Base-by-base conservation (phyloP, 2,888 invertebrate species). In the Coronaproctus castanopsis region DNA sequence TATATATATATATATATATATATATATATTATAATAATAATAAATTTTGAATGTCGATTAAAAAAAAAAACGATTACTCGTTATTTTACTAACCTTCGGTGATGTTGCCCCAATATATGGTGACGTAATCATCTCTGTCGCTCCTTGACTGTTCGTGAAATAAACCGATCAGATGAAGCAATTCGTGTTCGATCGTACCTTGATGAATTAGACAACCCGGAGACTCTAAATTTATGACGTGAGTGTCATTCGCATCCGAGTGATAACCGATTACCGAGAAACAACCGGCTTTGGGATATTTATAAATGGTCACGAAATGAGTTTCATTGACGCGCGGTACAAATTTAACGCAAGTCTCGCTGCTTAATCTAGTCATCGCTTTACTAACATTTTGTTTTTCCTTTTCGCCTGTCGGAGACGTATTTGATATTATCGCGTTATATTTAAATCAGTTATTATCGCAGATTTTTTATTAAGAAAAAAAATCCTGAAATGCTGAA, bases 101-200 rank as follows among this genome's bases (percentile, higher is more conserved):
- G 18, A 68, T 67, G 55, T 68, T 68, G 20, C 68, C 66, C 67
- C 67, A 68, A 14, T 65, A 60, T 8, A 68, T 65, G 51, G 58
- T 61, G 3, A 68, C 67, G 52, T 67, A 63, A 2, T 67, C 62
- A 59, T 68, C 68, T 18, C 68, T 62, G 62, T 68, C 68, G 2
- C 64, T 61, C 3, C 68, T 62, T 1, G 68, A 64, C 60, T 68
- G 68, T 57, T 68, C 68, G 54, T 68, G 68, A 24, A 67, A 61
- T 5, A 68, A 56, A 5, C 68, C 68, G 14, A 65, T 62, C 1
- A 67, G 67, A 62, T 68, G 68, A 8, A 68, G 62, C 24, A 68
- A 59, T 58, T 68, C 68, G 55, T 68, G 68, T 50, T 68, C 66
- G 21, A 68, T 65, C 5, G 66, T 67, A 18, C 68, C 68, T n/a